phyloP scores from a whole-genome alignment of 2,113 vertebrate species.

The Murina feae region DNA sequence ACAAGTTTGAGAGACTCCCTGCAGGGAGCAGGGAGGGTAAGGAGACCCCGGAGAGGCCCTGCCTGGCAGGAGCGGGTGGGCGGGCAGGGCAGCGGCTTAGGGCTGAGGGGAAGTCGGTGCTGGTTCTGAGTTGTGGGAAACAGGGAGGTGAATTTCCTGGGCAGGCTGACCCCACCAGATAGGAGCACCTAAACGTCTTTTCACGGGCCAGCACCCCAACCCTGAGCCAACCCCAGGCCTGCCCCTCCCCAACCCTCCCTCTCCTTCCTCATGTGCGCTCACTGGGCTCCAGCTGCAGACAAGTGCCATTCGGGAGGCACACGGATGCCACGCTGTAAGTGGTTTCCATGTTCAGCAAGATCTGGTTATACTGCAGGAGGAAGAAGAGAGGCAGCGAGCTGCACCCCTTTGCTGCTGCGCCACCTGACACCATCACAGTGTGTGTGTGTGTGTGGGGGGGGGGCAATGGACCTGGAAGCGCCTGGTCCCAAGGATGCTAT shows the following conservation, averaged over 20 bases:
- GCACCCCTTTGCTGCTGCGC: neutral
- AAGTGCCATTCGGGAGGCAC: constrained; percentile 82
- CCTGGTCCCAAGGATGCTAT: neutral
- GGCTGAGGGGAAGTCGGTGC: neutral
- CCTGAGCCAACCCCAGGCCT: neutral
- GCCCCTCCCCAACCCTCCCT: too few relatives aligned
- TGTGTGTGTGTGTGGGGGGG: neutral
- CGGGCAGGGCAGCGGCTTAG: rapidly evolving
- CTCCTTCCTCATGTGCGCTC: neutral
- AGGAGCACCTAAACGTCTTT: neutral
- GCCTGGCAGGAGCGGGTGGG: neutral
- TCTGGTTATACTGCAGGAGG: constrained; percentile 88
- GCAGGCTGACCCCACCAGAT: rapidly evolving
- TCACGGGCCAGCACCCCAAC: neutral
- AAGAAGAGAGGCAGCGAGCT: neutral
- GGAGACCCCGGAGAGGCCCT: neutral
- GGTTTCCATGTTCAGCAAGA: constrained; percentile 94
- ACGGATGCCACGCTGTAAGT: constrained; percentile 91
- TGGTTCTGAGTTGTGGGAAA: neutral
- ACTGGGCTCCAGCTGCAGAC: constrained; percentile 93
- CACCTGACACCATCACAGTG: neutral
- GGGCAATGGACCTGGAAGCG: neutral
- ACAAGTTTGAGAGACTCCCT: neutral
- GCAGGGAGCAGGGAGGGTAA: rapidly evolving
- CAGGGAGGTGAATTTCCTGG: neutral